Evolutionary conservation across 2,888 invertebrate genomes (phyloP).

Genomic region (Brassicogethes aeneus): DNA sequence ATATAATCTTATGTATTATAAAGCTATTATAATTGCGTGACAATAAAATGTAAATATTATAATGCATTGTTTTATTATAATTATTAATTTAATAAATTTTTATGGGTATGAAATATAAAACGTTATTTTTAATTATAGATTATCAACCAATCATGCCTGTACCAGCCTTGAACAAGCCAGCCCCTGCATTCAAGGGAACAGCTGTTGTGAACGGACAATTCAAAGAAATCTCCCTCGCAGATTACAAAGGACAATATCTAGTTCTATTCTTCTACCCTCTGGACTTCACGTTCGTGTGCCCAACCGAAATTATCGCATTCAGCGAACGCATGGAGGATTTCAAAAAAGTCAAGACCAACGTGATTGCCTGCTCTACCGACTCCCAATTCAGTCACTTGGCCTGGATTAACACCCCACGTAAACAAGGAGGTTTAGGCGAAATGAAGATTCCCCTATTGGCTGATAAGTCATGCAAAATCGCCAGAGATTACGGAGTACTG

Average conservation of each 20-base stretch:
- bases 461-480: slow-evolving; percentile 81
- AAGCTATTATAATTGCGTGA: too few relatives aligned
- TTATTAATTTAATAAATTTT: too few relatives aligned
- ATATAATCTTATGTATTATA: too few relatives aligned
- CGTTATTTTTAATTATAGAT: too few relatives aligned
- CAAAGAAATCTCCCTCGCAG: slow-evolving; percentile 65
- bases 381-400: slow-evolving; percentile 96
- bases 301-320: slow-evolving; percentile 96
- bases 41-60: too few relatives aligned
- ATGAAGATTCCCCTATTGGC: slow-evolving; percentile 93
- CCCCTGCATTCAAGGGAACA: slow-evolving; percentile 69
- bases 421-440: slow-evolving; percentile 87
- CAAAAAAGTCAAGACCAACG: slow-evolving; percentile 72
- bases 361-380: slow-evolving; percentile 91
- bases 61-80: too few relatives aligned
- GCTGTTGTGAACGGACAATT: slow-evolving; percentile 79
- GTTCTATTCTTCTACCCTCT: slow-evolving; percentile 88
- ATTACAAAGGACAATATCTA: slow-evolving; percentile 82
- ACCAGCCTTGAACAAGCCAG: slow-evolving; percentile 60
- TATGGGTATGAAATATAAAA: too few relatives aligned
- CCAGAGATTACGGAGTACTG: slow-evolving; percentile 81
- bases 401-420: slow-evolving; percentile 92
- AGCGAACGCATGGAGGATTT: slow-evolving; percentile 83
- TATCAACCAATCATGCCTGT: slow-evolving; percentile 29
- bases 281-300: slow-evolving; percentile 82